Percentiles rank a stretch among this genome's conserved stretches.
These are phyloP conservation scores for Andrena marginata DNA, from an alignment of 2,888 invertebrate genomes.

Conservation along the genomic window DNA sequence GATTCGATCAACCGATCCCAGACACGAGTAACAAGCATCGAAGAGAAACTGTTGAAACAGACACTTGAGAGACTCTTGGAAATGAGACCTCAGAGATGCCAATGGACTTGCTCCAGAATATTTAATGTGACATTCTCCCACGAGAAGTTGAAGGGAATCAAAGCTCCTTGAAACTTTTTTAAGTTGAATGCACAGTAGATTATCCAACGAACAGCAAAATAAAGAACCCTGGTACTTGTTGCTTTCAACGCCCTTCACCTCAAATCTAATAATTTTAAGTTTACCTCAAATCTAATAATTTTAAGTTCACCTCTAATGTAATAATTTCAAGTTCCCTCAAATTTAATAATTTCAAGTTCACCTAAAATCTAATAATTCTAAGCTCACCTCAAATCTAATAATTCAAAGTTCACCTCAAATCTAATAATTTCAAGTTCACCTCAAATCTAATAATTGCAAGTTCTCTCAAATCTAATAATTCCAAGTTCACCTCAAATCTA, in stretches of 20 bases:
- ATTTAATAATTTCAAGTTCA: no score
- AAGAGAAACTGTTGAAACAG: slow-evolving; percentile 28
- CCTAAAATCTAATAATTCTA: no score
- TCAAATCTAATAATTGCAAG: no score
- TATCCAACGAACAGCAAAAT: slow-evolving; percentile 72
- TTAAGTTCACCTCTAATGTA: background rate
- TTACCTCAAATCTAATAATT: slow-evolving; percentile 57
- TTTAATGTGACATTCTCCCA: background rate
- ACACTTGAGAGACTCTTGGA: background rate
- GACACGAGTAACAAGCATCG: slow-evolving; percentile 21
- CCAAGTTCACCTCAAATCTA: no score
- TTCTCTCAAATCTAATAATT: no score
- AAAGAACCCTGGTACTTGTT: slow-evolving; percentile 81
- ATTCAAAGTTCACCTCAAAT: no score
- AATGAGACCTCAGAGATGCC: no score
- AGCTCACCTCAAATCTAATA: no score
- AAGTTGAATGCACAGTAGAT: background rate
- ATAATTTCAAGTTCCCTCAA: no score
- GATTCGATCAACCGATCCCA: slow-evolving; percentile 32
- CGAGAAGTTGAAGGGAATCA: background rate
- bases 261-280: no score
- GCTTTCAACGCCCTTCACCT: slow-evolving; percentile 73
- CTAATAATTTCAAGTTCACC: no score
- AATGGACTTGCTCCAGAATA: background rate
- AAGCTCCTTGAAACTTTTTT: background rate